Evolutionary conservation across 2,113 vertebrate genomes (phyloP), one percentile per base, ranked within the genome.

Genomic region (Malurus alboscapulatus): DNA sequence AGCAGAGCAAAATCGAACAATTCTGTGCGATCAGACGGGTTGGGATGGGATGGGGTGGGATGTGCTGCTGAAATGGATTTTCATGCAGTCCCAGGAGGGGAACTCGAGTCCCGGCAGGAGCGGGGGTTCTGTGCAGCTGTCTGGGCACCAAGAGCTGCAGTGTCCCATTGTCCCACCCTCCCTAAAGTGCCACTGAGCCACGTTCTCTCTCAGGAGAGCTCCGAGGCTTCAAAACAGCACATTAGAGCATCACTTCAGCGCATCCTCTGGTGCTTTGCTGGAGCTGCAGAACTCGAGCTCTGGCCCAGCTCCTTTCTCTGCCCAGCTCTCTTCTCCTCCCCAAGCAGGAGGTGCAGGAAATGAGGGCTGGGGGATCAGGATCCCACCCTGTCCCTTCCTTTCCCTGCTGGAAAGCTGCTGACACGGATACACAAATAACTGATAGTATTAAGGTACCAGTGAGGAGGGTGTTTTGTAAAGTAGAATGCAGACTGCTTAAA

Each of bases 401-500:
- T 4, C 25, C 58, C 61, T 25, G 32, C 40, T 24, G 81, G 61
- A 57, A 59, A 81, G 58, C 48, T 86, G 50, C 91, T 65, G 81
- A 36, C 82, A 71, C 2, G 1, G 34, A 10, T 6, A 67, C 57
- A 10, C n/a, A 5, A 87, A 55, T 27, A 55, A 51, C 36, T 5
- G 27, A 25, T 2, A 87, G 36, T 27, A 8, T 20, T 22, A 20
- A 78, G 69, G 32, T 68, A 45, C 26, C 1, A 1, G 87, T 44
- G 63, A 81, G 85, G 58, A 54, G 83, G 40, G 40, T 5, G 40
- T 36, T 81, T 32, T 34, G 90, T 79, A 82, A 82, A 71, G 92
- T 80, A 92, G 84, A 87, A 82, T 7, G 3, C 55, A 65, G 75
- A 48, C 66, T 87, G 84, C 88, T 93, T 96, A 84, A 96, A 97